Conservation (phyloP, 2,113 vertebrate species). For the Motacilla alba region DNA sequence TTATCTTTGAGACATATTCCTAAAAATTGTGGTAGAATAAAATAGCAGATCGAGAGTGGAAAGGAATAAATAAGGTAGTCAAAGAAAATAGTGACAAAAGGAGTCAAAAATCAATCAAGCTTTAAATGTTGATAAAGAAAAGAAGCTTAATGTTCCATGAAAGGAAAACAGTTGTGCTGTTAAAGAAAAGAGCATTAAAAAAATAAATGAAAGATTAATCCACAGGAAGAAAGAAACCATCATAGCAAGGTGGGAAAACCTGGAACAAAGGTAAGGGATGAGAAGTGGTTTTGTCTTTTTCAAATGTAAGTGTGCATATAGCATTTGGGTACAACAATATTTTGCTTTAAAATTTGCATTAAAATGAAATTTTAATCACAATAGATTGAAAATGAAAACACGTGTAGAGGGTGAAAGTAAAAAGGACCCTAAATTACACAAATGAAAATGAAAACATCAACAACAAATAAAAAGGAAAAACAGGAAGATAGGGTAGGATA, state of each 20-base stretch:
- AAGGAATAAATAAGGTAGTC: neutral
- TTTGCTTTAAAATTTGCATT: slow-evolving; percentile 28
- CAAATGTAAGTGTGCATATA: neutral
- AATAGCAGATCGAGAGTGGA: neutral
- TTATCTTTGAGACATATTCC: neutral
- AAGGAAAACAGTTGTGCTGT: slow-evolving; percentile 28
- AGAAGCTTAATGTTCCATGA: slow-evolving; percentile 6
- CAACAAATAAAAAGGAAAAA: neutral
- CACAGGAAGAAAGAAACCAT: neutral
- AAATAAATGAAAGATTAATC: slow-evolving; percentile 31
- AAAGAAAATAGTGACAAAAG: slow-evolving; percentile 15
- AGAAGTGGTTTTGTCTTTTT: neutral
- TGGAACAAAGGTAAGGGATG: slow-evolving; percentile 25
- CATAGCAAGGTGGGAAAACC: neutral
- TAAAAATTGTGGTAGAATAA: neutral
- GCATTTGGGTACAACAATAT: neutral
- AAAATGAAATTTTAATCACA: slow-evolving; percentile 38
- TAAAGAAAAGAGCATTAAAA: slow-evolving; percentile 38
- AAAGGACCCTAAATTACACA: neutral
- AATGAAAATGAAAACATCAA: neutral
- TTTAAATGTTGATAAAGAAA: slow-evolving; percentile 29
- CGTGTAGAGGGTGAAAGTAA: neutral
- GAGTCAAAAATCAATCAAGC: slow-evolving; percentile 4
- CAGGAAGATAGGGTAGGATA: neutral
- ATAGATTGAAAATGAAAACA: slow-evolving; percentile 13